Evolutionary conservation across 2,797 vertebrate species (phyloP).

Genomic region (Dendrocincla fuliginosa): DNA sequence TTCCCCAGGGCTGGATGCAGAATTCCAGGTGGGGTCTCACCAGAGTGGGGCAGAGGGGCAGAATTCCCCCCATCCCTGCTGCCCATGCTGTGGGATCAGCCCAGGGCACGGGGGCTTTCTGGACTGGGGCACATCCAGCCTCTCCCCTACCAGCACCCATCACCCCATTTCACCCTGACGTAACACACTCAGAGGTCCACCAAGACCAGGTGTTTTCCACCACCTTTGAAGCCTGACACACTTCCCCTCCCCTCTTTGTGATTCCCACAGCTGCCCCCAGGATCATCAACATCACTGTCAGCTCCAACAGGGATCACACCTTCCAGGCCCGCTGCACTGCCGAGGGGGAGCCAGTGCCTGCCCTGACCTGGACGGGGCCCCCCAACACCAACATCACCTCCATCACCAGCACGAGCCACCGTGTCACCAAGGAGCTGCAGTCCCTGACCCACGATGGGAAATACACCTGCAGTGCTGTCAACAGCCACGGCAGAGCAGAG

Average conservation of each 20-base stretch:
- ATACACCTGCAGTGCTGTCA: slow-evolving; percentile 88
- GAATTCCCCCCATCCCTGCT: not conserved
- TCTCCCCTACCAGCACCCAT: not conserved
- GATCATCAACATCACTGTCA: slow-evolving; percentile 85
- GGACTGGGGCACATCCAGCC: not conserved
- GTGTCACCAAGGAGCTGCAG: slow-evolving; percentile 79
- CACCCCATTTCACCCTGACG: not conserved
- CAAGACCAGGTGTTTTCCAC: not conserved
- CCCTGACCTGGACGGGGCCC: slow-evolving; percentile 81
- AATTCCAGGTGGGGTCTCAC: not conserved
- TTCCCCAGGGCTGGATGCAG: not conserved
- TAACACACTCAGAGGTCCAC: fast-evolving
- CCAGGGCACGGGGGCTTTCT: not conserved
- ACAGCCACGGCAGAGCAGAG: slow-evolving; percentile 86
- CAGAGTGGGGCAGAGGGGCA: not conserved
- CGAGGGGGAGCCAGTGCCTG: slow-evolving; percentile 86
- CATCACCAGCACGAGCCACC: slow-evolving; percentile 53
- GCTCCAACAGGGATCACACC: slow-evolving; percentile 68
- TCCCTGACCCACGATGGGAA: slow-evolving; percentile 81
- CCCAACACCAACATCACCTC: slow-evolving; percentile 13
- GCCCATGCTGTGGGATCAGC: not conserved
- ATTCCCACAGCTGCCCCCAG: slow-evolving; percentile 79
- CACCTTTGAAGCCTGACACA: not conserved
- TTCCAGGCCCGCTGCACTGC: slow-evolving; percentile 85
- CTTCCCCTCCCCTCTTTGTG: not conserved